Evolutionary conservation across 2,888 invertebrate species (phyloP), one percentile per base, ranked within the genome.

Genomic region (Panorpa germanica): DNA sequence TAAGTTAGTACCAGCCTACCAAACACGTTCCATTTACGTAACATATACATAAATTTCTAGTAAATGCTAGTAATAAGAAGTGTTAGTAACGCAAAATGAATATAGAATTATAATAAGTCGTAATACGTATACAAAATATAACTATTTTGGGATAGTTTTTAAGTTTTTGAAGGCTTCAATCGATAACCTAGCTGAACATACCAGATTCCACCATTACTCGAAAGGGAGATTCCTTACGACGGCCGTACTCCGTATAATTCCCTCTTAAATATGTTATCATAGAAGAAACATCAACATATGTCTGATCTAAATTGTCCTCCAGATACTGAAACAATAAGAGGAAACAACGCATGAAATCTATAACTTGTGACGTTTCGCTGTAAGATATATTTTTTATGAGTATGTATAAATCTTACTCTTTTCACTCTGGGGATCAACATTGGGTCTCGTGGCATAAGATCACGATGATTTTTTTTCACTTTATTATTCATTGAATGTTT

Each of bases 251-350:
- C 32, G 71, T 60, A 45, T 69, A 71, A 41, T 67, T 68, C 43
- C 63, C 66, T 56, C 78, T 77, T 30, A 86, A 61, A 41, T 70
- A 66, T 49, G 76, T 75, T 41, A 82, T 77, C 78, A 86, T 82
- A 46, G 72, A 69, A 47, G 74, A 71, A 34, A 83, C 74, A 61
- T 85, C 81, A 39, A 85, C 68, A 48, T 72, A 78, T 5, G 73
- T 72, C 53, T 77, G 72, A 43, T 78, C 72, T 37, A 74, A 73
- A 57, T 82, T 78, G 42, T 74, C 73, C 38, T 76, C 76, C 43
- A 85, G 62, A 49, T 83, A 83, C 65, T 78, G 42, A 23, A 56
- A 54, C 31, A 34, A 39, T 32, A 28, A 15, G n/a, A 31, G 18
- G 31, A 13, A 18, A 9, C 12, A 19, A 26, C 24, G 18, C n/a